phyloP scores from a whole-genome alignment of 2,113 vertebrate species.

The Thamnaconus septentrionalis region DNA sequence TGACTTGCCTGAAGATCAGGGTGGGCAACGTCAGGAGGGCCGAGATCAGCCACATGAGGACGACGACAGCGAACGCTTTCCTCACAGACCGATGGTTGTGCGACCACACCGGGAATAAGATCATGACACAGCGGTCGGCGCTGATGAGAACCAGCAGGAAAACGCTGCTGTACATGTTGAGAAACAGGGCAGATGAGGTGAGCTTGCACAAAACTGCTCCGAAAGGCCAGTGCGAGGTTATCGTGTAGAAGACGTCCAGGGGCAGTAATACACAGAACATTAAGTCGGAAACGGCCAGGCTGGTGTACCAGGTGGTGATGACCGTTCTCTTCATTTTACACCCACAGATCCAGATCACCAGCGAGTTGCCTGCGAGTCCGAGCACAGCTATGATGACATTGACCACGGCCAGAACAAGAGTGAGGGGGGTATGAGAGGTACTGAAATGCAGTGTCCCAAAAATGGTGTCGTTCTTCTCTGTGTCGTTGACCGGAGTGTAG shows the following conservation, averaged over 20 bases:
- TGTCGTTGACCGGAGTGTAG: slow-evolving; percentile 55
- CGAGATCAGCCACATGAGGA: slow-evolving; percentile 77
- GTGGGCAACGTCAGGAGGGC: slow-evolving; percentile 80
- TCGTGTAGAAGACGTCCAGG: slow-evolving; percentile 57
- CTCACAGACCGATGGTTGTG: slow-evolving; percentile 80
- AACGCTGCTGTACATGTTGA: slow-evolving; percentile 92
- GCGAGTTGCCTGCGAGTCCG: slow-evolving; percentile 82
- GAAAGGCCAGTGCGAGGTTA: slow-evolving; percentile 80
- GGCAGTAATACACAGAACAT: slow-evolving; percentile 86
- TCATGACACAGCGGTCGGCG: slow-evolving; percentile 81
- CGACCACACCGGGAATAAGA: slow-evolving; percentile 85
- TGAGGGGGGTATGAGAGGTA: not conserved
- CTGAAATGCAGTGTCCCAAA: not conserved
- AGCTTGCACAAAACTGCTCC: slow-evolving; percentile 85
- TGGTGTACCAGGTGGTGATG: slow-evolving; percentile 84
- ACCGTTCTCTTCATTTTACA: slow-evolving; percentile 88
- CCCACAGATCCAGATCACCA: slow-evolving; percentile 83
- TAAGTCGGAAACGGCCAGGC: slow-evolving; percentile 84
- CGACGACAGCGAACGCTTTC: slow-evolving; percentile 61
- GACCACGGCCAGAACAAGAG: slow-evolving; percentile 46
- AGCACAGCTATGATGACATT: slow-evolving; percentile 77
- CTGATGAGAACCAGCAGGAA: slow-evolving; percentile 86
- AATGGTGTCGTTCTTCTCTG: not conserved
- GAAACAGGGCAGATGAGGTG: slow-evolving; percentile 79
- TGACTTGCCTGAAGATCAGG: slow-evolving; percentile 79